A percentile compares a stretch with the other conserved stretches of the same genome.
Evolutionary conservation across 2,888 invertebrate genomes (phyloP).

Genomic region (Hirtodrosophila cameraria): DNA sequence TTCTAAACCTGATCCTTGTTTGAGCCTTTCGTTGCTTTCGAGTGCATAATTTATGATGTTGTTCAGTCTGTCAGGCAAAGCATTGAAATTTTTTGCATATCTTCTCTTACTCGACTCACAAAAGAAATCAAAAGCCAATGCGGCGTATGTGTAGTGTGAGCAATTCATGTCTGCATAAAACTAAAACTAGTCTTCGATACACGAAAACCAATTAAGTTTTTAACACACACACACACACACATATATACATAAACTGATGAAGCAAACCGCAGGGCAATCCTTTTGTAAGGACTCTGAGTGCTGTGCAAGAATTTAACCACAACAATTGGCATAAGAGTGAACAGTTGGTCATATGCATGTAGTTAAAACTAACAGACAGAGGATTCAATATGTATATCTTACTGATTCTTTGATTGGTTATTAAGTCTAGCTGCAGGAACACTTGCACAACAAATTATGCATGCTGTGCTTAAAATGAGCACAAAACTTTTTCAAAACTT

Average conservation of each 20-base stretch:
- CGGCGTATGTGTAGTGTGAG: slow-evolving; percentile 40
- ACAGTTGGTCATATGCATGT: slow-evolving; percentile 23
- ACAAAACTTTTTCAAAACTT: too few relatives aligned
- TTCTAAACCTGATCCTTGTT: neutral
- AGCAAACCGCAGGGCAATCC: slow-evolving; percentile 49
- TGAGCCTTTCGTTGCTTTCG: neutral
- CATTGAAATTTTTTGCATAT: slow-evolving; percentile 18
- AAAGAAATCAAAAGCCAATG: slow-evolving; percentile 18
- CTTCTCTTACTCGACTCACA: neutral
- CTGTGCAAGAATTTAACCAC: slow-evolving; percentile 18
- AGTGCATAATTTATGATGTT: slow-evolving; percentile 64
- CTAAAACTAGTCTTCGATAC: slow-evolving; percentile 33
- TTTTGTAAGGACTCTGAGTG: slow-evolving; percentile 26
- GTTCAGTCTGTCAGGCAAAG: slow-evolving; percentile 26
- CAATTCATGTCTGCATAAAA: slow-evolving; percentile 45
- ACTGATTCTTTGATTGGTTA: slow-evolving; percentile 19
- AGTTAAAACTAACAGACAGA: slow-evolving; percentile 13
- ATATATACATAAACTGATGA: slow-evolving; percentile 15
- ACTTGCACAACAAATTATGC: too few relatives aligned
- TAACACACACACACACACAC: slow-evolving; percentile 40
- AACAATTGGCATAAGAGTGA: slow-evolving; percentile 17
- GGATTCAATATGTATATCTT: slow-evolving; percentile 10
- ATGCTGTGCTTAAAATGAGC: too few relatives aligned
- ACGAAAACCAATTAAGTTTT: slow-evolving; percentile 69
- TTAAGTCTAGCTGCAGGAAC: neutral